Evolutionary conservation across 2,888 invertebrate species (phyloP).

Genomic region (Tenthredo distinguenda): DNA sequence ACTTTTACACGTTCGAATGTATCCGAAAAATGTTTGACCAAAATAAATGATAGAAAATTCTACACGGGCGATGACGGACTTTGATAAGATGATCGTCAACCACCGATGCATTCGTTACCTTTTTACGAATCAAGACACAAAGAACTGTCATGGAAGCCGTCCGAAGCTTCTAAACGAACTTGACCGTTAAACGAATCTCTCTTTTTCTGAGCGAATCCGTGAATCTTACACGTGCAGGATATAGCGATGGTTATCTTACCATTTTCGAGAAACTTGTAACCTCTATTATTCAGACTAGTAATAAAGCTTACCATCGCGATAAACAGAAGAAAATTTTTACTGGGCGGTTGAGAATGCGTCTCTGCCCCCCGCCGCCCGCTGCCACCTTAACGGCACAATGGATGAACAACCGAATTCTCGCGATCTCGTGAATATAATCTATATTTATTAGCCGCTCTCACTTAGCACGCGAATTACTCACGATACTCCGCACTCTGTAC

Average conservation of each 20-base stretch:
- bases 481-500: neutral
- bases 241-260: neutral
- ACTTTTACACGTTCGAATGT: too few relatives aligned
- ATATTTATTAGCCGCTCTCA: too few relatives aligned
- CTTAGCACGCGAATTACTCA: too few relatives aligned
- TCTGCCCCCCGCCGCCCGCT: neutral
- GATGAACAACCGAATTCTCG: neutral
- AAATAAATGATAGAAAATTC: neutral
- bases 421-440: neutral
- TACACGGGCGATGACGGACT: neutral
- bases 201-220: neutral
- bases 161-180: neutral
- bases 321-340: neutral
- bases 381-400: neutral
- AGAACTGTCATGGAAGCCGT: neutral
- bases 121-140: neutral
- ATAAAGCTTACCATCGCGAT: neutral
- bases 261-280: neutral
- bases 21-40: too few relatives aligned
- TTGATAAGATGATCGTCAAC: neutral
- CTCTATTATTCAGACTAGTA: neutral
- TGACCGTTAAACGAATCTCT: neutral
- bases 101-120: neutral
- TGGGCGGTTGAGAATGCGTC: neutral
- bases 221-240: neutral